Conservation (phyloP, 2,797 vertebrate genomes). For the Danio jaintianensis region DNA sequence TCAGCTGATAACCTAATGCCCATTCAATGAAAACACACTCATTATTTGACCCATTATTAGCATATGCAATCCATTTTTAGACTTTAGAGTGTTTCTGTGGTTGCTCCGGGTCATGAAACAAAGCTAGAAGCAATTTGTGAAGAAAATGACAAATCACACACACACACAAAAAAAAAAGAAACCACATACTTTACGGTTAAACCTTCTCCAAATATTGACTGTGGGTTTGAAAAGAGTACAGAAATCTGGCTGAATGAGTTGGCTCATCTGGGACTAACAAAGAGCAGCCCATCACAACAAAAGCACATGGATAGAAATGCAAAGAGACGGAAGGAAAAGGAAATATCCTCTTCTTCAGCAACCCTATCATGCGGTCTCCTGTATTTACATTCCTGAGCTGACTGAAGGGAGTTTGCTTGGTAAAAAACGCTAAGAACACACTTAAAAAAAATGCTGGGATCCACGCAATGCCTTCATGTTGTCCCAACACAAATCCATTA, state of each 20-base stretch:
- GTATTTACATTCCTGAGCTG: conserved; percentile 1
- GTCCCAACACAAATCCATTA: no score
- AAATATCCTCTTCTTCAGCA: conserved; percentile 1
- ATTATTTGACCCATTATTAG: background rate
- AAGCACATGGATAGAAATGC: background rate
- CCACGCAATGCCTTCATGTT: no score
- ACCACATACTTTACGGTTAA: conserved; percentile 1
- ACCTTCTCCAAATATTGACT: conserved; percentile 1
- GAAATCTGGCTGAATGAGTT: background rate
- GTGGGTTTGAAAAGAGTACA: conserved; percentile 11
- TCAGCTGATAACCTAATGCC: no score
- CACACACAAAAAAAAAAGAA: background rate
- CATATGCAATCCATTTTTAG: background rate
- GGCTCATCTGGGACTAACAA: background rate
- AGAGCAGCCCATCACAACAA: conserved; percentile 5
- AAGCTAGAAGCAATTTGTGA: conserved; percentile 7
- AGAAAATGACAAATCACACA: background rate
- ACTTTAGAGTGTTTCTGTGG: background rate
- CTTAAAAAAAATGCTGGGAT: no score
- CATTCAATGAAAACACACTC: background rate
- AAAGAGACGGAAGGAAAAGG: background rate
- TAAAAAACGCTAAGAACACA: background rate
- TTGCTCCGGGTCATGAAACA: background rate
- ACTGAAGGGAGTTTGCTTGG: background rate
- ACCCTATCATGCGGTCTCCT: background rate